phyloP scores from a whole-genome alignment of 2,797 vertebrate species.

The Pangasius krempfi region DNA sequence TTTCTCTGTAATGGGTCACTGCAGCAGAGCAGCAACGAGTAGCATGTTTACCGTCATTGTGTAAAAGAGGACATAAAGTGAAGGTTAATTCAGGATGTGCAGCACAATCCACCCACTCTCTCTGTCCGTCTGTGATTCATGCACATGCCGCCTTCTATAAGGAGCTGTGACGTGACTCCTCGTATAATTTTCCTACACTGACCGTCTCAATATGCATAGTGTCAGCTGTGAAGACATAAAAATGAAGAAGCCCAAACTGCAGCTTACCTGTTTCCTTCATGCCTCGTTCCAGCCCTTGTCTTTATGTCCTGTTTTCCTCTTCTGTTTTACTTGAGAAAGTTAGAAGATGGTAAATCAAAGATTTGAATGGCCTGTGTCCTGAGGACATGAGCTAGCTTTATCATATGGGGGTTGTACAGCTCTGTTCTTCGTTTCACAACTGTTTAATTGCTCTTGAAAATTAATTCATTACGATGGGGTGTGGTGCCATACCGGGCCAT shows the following conservation, averaged over 20 bases:
- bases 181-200: not conserved
- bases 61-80: slow-evolving; percentile 26
- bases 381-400: not conserved
- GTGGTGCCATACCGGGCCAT: not conserved
- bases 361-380: not conserved
- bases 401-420: not conserved
- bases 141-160: not conserved
- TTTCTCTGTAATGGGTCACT: slow-evolving; percentile 20
- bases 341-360: slow-evolving; percentile 1
- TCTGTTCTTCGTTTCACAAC: not conserved
- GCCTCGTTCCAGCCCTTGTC: not conserved
- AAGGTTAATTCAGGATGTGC: slow-evolving; percentile 44
- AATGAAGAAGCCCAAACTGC: not conserved
- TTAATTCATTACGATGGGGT: not conserved
- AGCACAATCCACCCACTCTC: slow-evolving; percentile 1
- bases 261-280: not conserved
- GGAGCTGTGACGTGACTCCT: not conserved
- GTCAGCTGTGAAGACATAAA: slow-evolving; percentile 4
- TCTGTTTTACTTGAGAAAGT: not conserved
- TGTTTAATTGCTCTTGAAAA: not conserved
- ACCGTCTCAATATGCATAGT: not conserved
- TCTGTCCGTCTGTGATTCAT: not conserved
- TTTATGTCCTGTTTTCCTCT: not conserved
- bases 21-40: slow-evolving; percentile 2
- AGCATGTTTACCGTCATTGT: not conserved